Conservation (phyloP, 1,140 invertebrate genomes). For the Cydia fagiglandana region DNA sequence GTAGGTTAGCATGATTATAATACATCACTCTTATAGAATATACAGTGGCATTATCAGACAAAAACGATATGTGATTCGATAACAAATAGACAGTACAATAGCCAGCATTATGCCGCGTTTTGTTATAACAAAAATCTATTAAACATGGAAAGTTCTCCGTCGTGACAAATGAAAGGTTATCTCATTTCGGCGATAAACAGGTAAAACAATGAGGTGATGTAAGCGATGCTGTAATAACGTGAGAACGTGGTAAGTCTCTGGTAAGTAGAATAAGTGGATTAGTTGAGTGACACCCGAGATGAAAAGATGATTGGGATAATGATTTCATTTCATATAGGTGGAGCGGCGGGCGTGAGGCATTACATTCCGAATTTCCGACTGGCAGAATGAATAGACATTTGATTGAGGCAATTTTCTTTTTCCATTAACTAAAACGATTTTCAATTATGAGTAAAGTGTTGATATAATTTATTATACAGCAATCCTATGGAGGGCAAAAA, state of each 20-base stretch:
- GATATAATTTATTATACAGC: too few species aligned
- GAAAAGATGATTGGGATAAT: slow-evolving; percentile 11
- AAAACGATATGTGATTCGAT: slow-evolving; percentile 35
- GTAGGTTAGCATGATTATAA: too few species aligned
- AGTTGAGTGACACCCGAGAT: slow-evolving; percentile 13
- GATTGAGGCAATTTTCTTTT: too few species aligned
- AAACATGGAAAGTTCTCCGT: slow-evolving; percentile 53
- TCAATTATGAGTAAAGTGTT: too few species aligned
- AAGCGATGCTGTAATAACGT: slow-evolving; percentile 38
- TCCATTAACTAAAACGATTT: too few species aligned
- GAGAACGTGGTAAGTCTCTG: slow-evolving; percentile 36
- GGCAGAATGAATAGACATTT: too few species aligned
- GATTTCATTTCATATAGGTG: too few species aligned
- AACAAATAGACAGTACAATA: slow-evolving; percentile 38
- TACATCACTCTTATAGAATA: neutral
- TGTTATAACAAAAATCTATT: slow-evolving; percentile 43
- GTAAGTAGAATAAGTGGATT: slow-evolving; percentile 7
- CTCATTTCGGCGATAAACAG: slow-evolving; percentile 51
- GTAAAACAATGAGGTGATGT: slow-evolving; percentile 53
- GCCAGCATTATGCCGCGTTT: slow-evolving; percentile 33
- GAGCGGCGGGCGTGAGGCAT: too few species aligned
- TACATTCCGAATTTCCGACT: too few species aligned
- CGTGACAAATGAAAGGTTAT: slow-evolving; percentile 53
- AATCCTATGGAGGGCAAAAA: too few species aligned
- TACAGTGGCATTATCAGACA: neutral